phyloP scores from a whole-genome alignment of 2,888 invertebrate genomes.

The Blera fallax region DNA sequence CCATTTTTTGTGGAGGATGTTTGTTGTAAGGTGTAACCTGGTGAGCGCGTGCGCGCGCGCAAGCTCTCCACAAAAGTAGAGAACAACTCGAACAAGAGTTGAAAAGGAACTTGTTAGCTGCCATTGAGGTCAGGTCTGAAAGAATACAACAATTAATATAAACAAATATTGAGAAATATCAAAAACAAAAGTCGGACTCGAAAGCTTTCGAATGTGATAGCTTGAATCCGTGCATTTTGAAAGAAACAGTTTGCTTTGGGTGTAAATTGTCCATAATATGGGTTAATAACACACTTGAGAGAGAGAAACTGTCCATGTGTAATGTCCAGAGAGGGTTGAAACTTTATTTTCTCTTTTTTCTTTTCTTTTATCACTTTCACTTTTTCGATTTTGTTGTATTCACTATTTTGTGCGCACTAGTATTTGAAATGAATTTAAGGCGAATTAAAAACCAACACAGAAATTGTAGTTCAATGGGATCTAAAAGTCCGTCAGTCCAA shows the following conservation, averaged over 20 bases:
- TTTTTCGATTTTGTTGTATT: conserved; percentile 28
- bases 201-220: conserved; percentile 44
- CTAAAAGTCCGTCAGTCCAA: conserved; percentile 69
- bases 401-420: conserved; percentile 50
- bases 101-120: conserved; percentile 30
- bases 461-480: conserved; percentile 36
- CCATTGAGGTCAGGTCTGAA: conserved; percentile 67
- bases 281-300: conserved; percentile 66
- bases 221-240: conserved; percentile 61
- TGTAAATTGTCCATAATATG: conserved; percentile 53
- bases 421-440: not conserved
- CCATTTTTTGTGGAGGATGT: not conserved
- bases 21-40: conserved; percentile 8
- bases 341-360: conserved; percentile 5
- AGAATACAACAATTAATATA: conserved; percentile 69
- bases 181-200: conserved; percentile 56
- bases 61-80: conserved; percentile 9
- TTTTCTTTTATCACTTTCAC: conserved; percentile 62
- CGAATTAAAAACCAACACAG: conserved; percentile 16
- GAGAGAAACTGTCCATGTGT: conserved; percentile 62
- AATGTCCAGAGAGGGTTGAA: conserved; percentile 68
- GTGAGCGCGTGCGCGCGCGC: not conserved
- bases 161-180: conserved; percentile 25
- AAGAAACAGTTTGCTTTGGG: conserved; percentile 28
- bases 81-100: conserved; percentile 1